Conservation (phyloP, 1,140 invertebrate genomes). For the Drosophila quadrilineata region DNA sequence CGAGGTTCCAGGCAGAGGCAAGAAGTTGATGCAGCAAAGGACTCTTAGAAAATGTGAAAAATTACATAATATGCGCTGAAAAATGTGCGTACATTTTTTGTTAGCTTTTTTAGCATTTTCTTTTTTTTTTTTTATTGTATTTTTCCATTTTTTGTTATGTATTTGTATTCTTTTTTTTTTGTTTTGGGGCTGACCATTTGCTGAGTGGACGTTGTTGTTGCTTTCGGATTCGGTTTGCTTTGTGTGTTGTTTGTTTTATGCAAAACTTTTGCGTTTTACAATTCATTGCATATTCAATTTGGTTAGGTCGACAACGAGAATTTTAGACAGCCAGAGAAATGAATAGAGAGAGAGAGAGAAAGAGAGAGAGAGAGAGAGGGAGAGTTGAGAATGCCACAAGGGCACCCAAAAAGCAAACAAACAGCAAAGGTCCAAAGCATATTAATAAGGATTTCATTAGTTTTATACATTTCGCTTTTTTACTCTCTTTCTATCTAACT, state of each 20-base stretch:
- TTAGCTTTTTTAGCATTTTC: background rate
- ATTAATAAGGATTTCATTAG: constrained; percentile 81
- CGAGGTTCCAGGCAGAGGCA: constrained; percentile 10
- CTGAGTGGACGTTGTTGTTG: constrained; percentile 18
- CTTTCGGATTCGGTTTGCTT: constrained; percentile 9
- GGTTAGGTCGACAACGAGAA: constrained; percentile 34
- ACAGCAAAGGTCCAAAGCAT: constrained; percentile 75
- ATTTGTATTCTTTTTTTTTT: constrained; percentile 3
- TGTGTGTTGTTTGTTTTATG: constrained; percentile 57
- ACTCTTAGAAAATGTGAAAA: constrained; percentile 68
- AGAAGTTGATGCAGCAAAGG: constrained; percentile 8
- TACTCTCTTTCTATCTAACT: too few relatives aligned
- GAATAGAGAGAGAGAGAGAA: background rate
- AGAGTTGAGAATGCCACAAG: constrained; percentile 45
- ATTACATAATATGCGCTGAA: constrained; percentile 78
- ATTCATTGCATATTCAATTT: constrained; percentile 80
- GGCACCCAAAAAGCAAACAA: constrained; percentile 43
- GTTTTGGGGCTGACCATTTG: constrained; percentile 54
- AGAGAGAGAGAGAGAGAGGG: too few relatives aligned
- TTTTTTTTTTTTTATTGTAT: background rate
- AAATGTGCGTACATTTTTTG: constrained; percentile 76
- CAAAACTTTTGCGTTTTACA: constrained; percentile 78
- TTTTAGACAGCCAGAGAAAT: background rate
- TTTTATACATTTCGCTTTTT: constrained; percentile 63
- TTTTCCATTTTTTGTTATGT: too few relatives aligned